Percentiles rank a stretch among this genome's conserved stretches.
Conservation (phyloP, 2,113 vertebrate genomes). For the Pangasianodon gigas region DNA sequence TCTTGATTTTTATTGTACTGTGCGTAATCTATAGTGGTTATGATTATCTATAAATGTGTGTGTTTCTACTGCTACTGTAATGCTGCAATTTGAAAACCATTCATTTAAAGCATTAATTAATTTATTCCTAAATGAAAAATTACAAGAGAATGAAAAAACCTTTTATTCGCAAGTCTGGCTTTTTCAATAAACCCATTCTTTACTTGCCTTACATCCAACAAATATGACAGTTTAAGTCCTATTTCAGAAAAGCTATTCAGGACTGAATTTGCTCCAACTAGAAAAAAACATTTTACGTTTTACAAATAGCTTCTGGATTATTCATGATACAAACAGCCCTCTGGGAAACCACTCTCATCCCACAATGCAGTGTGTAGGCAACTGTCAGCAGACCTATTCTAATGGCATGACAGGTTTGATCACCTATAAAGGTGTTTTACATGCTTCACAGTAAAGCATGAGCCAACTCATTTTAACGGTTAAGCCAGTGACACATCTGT, state of each 20-base stretch:
- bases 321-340: slow-evolving; percentile 44
- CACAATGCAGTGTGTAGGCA: slow-evolving; percentile 35
- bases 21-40: background rate
- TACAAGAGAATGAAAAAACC: background rate
- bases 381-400: slow-evolving; percentile 3
- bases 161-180: background rate
- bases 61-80: background rate
- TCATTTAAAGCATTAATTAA: background rate
- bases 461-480: background rate
- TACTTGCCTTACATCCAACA: background rate
- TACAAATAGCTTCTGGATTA: slow-evolving; percentile 46
- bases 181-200: background rate
- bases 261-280: slow-evolving; percentile 16
- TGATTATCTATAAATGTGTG: background rate
- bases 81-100: background rate
- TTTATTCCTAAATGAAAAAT: background rate
- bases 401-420: background rate
- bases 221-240: background rate
- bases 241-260: slow-evolving; percentile 9
- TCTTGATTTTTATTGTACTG: background rate
- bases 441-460: slow-evolving; percentile 8
- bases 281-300: slow-evolving; percentile 28
- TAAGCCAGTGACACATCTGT: background rate
- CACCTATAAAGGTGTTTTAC: slow-evolving; percentile 14
- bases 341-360: slow-evolving; percentile 29